Evolutionary conservation across 2,888 invertebrate species (phyloP), one percentile per base, ranked within the genome.

Genomic region (Drosophila trichaetosa): DNA sequence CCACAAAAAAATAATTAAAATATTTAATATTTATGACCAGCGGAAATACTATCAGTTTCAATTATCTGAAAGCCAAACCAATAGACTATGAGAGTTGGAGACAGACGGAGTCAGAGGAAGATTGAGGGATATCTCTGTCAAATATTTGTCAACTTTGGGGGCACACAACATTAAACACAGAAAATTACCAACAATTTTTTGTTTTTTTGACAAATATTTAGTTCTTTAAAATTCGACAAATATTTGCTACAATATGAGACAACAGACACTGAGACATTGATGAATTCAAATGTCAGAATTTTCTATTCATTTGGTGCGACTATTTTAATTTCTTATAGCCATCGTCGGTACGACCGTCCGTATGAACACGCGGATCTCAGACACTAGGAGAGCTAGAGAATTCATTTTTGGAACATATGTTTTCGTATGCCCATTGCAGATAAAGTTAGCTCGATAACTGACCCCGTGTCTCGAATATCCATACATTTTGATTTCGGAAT

Each of bases 11-110:
- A 66, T 69, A 73, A 76, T 77, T 69, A 51, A 66, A 69, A 69
- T 65, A 73, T 76, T 77, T 60, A 73, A 69, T 69, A 76, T 77
- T 76, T 48, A 77, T 77, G 73, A 60, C n/a, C 65, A 59, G 29
- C 77, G 76, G 62, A 76, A 69, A 77, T 69, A 18, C 27, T 29
- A 69, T 68, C 58, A 65, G 46, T 52, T 36, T 46, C 13, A 60
- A 16, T 8, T 42, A 56, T 21, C 36, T 13, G 61, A 11, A 33
- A 52, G 11, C 40, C 24, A 36, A 27, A 7, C 24, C 11, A 24
- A 33, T 2, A 36, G 29, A 42, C 13, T 6, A 42, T 42, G 10
- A n/a, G 40, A 40, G n/a, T 40, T n/a, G n/a, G 4, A n/a, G 40
- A n/a, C 13, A 42, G 6, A 16, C 6, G 6, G 34, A 34, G 13